These are phyloP conservation scores for Trichoplusia ni DNA, from an alignment of 1,140 invertebrate genomes.

Conservation along the genomic window DNA sequence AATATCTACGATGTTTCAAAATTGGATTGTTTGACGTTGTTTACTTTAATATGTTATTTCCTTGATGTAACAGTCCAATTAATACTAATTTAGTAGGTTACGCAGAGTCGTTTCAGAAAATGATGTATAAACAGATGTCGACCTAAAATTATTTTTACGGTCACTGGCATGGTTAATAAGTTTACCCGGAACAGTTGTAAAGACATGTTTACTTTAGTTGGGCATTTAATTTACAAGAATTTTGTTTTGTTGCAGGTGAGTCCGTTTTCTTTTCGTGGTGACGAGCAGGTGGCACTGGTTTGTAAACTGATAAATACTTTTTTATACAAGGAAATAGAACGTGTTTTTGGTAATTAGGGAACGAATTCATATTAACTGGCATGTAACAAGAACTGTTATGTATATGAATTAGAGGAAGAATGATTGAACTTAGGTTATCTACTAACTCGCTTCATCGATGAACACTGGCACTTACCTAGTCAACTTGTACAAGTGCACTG, in stretches of 20 bases:
- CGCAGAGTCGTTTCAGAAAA: constrained; percentile 34
- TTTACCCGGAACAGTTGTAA: constrained; percentile 42
- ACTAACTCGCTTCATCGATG: no score
- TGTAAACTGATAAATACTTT: constrained; percentile 14
- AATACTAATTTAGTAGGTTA: constrained; percentile 41
- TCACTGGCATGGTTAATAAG: constrained; percentile 48
- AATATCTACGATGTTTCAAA: constrained; percentile 17
- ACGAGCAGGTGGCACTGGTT: constrained; percentile 18
- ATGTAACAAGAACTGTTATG: no score
- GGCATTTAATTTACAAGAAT: constrained; percentile 39
- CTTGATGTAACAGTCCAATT: constrained; percentile 17
- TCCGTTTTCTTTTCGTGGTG: constrained; percentile 16
- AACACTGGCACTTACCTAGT: constrained; percentile 7
- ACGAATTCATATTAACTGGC: no score
- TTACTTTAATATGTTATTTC: background rate
- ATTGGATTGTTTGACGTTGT: background rate
- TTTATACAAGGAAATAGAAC: no score
- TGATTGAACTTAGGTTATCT: no score
- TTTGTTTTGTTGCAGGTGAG: constrained; percentile 61
- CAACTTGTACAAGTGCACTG: constrained; percentile 57
- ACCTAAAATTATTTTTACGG: constrained; percentile 42
- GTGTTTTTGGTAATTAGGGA: no score
- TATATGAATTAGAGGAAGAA: no score
- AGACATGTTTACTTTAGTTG: no score
- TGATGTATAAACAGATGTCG: constrained; percentile 63